Evolutionary conservation across 2,113 vertebrate species (phyloP).

Genomic region (Hiodon alosoides): DNA sequence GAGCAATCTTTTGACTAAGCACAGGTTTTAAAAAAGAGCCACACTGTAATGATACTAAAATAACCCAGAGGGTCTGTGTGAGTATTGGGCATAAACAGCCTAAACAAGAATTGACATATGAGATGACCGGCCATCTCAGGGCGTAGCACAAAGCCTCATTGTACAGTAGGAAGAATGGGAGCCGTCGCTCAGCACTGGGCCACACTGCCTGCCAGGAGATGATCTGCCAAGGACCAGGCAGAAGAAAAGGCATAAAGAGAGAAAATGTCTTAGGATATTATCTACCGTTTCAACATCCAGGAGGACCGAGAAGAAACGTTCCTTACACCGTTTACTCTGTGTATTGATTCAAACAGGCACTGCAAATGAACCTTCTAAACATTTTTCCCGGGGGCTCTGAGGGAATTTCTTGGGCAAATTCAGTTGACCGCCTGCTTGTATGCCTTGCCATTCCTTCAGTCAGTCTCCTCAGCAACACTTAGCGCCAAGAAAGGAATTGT

Average conservation of each 20-base stretch:
- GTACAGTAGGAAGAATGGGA: constrained; percentile 19
- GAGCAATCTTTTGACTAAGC: background rate
- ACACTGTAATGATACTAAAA: too few species aligned
- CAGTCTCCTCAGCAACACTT: background rate
- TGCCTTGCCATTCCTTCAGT: background rate
- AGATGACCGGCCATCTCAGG: background rate
- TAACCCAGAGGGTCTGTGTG: too few species aligned
- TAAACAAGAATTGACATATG: too few species aligned
- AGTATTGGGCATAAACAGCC: too few species aligned
- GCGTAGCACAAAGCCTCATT: constrained; percentile 11
- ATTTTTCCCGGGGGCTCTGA: background rate
- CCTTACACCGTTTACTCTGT: too few species aligned
- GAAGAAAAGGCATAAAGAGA: background rate
- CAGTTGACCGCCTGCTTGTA: background rate
- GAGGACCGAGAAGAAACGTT: background rate
- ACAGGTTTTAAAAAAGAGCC: too few species aligned
- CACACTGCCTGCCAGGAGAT: background rate
- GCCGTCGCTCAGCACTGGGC: constrained; percentile 10
- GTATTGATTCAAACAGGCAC: background rate
- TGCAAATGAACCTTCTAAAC: background rate
- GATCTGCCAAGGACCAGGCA: background rate
- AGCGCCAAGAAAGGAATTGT: background rate
- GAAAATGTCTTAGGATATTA: background rate
- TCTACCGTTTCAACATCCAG: constrained; percentile 14
- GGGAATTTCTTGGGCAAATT: background rate